Percentiles rank a stretch among this genome's conserved stretches.
These are phyloP conservation scores for Poeciliopsis turneri DNA, from an alignment of 2,797 vertebrate species.

Conservation along the genomic window DNA sequence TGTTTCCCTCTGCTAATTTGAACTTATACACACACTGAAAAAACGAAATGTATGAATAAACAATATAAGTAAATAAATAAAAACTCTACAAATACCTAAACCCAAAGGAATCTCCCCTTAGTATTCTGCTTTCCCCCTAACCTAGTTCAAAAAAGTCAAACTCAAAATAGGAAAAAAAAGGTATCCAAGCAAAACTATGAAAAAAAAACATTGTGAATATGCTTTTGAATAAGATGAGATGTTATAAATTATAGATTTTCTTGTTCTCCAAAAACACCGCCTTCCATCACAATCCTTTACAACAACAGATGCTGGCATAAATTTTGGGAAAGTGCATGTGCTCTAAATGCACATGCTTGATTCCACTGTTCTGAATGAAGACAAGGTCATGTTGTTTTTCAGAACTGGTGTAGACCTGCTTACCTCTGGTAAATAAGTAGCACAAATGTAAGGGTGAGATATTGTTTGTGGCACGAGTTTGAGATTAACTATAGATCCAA, in stretches of 20 bases:
- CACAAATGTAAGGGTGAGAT: neutral
- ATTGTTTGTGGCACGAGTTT: neutral
- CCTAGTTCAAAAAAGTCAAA: constrained; percentile 5
- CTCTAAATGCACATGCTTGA: constrained; percentile 30
- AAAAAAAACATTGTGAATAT: constrained; percentile 63
- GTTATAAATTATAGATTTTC: constrained; percentile 71
- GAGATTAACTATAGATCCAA: neutral
- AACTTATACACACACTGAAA: constrained; percentile 22
- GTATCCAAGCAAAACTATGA: constrained; percentile 10
- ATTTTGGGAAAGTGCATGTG: constrained; percentile 56
- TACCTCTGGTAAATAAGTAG: constrained; percentile 10
- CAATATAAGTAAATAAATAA: constrained; percentile 15
- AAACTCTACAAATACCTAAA: constrained; percentile 16
- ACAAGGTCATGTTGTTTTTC: constrained; percentile 33
- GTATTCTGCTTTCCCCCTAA: constrained; percentile 17
- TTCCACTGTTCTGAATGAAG: constrained; percentile 38
- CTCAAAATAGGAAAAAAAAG: neutral
- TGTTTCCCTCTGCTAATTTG: constrained; percentile 45
- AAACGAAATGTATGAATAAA: constrained; percentile 3
- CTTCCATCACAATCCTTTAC: constrained; percentile 70
- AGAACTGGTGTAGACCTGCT: neutral
- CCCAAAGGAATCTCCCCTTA: constrained; percentile 13
- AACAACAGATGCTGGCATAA: constrained; percentile 63
- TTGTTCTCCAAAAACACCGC: constrained; percentile 55
- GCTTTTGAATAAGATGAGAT: constrained; percentile 54